A percentile compares a stretch with the other conserved stretches of the same genome.
phyloP scores from a whole-genome alignment of 2,797 vertebrate species.

The Hemibagrus guttatus region DNA sequence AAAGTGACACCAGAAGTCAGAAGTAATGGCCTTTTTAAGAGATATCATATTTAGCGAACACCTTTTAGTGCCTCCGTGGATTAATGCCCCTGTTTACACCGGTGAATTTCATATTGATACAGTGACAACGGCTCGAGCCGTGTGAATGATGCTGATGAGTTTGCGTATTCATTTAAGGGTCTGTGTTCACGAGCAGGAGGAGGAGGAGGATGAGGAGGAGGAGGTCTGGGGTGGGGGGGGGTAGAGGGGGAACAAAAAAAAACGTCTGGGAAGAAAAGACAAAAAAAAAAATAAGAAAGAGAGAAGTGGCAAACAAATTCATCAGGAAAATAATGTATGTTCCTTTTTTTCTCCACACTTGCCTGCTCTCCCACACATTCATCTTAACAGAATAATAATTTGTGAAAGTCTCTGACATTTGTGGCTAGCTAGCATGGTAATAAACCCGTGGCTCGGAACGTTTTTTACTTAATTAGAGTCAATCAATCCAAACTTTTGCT shows the following conservation, averaged over 20 bases:
- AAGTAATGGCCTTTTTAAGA: conserved; percentile 8
- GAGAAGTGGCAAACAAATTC: conserved; percentile 78
- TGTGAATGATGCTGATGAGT: conserved; percentile 49
- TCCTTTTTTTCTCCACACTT: conserved; percentile 78
- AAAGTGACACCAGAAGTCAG: background rate
- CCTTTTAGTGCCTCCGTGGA: conserved; percentile 2
- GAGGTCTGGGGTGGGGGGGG: background rate
- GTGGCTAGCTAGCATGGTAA: conserved; percentile 99
- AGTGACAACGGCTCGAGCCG: conserved; percentile 42
- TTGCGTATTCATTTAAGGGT: conserved; percentile 43
- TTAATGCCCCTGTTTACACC: conserved; percentile 41
- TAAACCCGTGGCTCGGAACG: conserved; percentile 99
- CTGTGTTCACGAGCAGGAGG: background rate
- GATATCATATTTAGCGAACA: conserved; percentile 28
- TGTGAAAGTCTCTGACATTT: conserved; percentile 90
- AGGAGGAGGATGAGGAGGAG: background rate
- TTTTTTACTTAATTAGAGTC: conserved; percentile 99
- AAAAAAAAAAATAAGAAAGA: conserved; percentile 60
- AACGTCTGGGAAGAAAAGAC: conserved; percentile 42
- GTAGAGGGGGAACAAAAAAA: background rate
- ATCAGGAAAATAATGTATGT: conserved; percentile 77
- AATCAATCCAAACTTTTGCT: conserved; percentile 99
- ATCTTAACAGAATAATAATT: conserved; percentile 87
- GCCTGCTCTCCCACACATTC: conserved; percentile 82
- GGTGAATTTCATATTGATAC: conserved; percentile 27